Evolutionary conservation across 2,113 vertebrate species (phyloP), one percentile per base, ranked within the genome.

Genomic region (Isurus oxyrinchus): DNA sequence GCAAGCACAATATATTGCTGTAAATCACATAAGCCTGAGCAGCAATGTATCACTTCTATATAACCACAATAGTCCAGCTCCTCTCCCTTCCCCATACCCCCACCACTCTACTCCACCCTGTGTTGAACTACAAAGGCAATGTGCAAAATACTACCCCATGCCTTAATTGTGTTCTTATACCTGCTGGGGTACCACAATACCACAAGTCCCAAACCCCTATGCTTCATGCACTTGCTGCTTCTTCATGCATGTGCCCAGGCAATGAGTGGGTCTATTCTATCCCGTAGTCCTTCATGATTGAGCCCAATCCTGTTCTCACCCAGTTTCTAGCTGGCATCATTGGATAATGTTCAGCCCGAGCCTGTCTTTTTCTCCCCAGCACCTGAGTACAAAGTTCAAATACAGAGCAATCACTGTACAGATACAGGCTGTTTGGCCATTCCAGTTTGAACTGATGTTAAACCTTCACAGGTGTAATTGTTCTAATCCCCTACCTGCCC

Each of bases 1-100:
- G 86, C 49, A 88, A 88, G 86, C 53, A 40, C 81, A 86, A 86
- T 86, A 40, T 88, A 88, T 88, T 88, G 86, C 25, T 55, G 86
- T 25, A 88, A 57, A 88, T 88, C 86, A 88, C 53, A 88, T 55
- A 53, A 88, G 13, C 44, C 25, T 35, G 57, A 63, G 31, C 31
- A 40, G 59, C 55, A 63, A 4, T 35, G 57, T 31, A 55, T 63
- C 59, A 63, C 16, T 31, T 63, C 14, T 94, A n/a, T 63, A 19
- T 35, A 63, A 63, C 31, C 55, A 63, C 35, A n/a, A 16, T 44
- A 6, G 16, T 21, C 84, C 49, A 40, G 13, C 19, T 49, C 81
- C 81, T 49, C 44, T 49, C 16, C 40, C 40, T 6, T 8, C 81
- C 69, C 31, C 69, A 49, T 6, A 21, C 69, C 69, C 53, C 55